Evolutionary conservation across 2,797 vertebrate species (phyloP).

Genomic region (Diceros bicornis): DNA sequence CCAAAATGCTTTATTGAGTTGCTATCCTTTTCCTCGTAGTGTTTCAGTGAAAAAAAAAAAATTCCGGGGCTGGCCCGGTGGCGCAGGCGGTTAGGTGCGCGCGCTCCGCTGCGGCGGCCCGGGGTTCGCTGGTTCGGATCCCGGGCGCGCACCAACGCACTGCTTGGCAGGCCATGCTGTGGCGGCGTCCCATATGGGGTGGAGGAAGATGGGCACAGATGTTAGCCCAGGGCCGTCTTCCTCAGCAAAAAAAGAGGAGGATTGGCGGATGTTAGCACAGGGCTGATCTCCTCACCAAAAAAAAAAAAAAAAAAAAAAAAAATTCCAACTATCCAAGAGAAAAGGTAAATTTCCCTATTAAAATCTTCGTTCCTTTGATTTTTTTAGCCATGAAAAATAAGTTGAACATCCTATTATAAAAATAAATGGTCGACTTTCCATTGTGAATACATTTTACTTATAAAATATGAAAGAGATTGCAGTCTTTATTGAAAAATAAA

Average conservation of each 20-base stretch:
- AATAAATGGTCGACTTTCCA: not conserved
- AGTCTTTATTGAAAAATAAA: conserved; percentile 31
- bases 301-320: not conserved
- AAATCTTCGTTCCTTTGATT: not conserved
- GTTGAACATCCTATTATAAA: not conserved
- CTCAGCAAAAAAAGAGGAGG: too few relatives aligned
- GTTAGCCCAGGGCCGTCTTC: too few relatives aligned
- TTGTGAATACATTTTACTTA: not conserved
- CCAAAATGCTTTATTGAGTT: not conserved
- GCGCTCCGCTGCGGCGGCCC: too few relatives aligned
- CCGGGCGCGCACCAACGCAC: too few relatives aligned
- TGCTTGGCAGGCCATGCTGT: too few relatives aligned
- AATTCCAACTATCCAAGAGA: not conserved
- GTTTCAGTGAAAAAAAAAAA: not conserved
- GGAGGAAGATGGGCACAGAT: too few relatives aligned
- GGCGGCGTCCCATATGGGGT: too few relatives aligned
- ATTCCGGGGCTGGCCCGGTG: too few relatives aligned
- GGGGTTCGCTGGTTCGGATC: too few relatives aligned
- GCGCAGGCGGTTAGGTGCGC: too few relatives aligned
- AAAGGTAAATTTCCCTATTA: not conserved
- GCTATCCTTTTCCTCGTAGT: not conserved
- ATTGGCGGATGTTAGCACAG: too few relatives aligned
- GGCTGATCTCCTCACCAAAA: too few relatives aligned
- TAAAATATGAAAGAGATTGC: not conserved
- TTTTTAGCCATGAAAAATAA: not conserved